Conservation (phyloP, 1,140 invertebrate species). For the Drosophila sproati region DNA sequence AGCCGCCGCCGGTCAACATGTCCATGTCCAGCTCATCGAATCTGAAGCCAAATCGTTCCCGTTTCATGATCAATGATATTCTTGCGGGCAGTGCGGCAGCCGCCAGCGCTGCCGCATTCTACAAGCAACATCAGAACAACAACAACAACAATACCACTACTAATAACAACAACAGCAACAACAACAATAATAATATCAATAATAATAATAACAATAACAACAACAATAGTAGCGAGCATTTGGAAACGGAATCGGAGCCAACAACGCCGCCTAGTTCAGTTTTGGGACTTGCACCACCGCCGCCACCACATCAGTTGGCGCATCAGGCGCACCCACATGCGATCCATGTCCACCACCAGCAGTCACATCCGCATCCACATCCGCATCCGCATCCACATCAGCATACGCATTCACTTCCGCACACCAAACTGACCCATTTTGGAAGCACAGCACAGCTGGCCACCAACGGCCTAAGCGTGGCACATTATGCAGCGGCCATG, state of each 20-base stretch:
- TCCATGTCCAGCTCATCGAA: conserved; percentile 80
- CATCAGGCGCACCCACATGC: conserved; percentile 36
- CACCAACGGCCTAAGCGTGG: conserved; percentile 74
- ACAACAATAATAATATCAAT: conserved; percentile 46
- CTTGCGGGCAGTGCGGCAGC: conserved; percentile 87
- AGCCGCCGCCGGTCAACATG: conserved; percentile 51
- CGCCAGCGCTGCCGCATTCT: conserved; percentile 64
- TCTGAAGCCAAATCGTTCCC: conserved; percentile 88
- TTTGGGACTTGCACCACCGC: conserved; percentile 23
- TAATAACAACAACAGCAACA: conserved; percentile 49
- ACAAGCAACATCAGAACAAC: conserved; percentile 74
- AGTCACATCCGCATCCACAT: conserved; percentile 45
- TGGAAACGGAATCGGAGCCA: conserved; percentile 33
- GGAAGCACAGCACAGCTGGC: conserved; percentile 55
- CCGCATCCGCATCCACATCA: conserved; percentile 44
- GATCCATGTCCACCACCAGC: conserved; percentile 36
- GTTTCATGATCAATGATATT: conserved; percentile 93
- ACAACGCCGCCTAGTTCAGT: conserved; percentile 22
- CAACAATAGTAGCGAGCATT: conserved; percentile 43
- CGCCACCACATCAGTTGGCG: conserved; percentile 32
- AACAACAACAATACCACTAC: conserved; percentile 60
- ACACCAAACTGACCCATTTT: conserved; percentile 46
- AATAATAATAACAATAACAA: conserved; percentile 46
- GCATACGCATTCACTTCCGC: conserved; percentile 54
- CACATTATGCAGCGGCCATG: conserved; percentile 80